phyloP scores from a whole-genome alignment of 2,797 vertebrate genomes.

The Salmo trutta region DNA sequence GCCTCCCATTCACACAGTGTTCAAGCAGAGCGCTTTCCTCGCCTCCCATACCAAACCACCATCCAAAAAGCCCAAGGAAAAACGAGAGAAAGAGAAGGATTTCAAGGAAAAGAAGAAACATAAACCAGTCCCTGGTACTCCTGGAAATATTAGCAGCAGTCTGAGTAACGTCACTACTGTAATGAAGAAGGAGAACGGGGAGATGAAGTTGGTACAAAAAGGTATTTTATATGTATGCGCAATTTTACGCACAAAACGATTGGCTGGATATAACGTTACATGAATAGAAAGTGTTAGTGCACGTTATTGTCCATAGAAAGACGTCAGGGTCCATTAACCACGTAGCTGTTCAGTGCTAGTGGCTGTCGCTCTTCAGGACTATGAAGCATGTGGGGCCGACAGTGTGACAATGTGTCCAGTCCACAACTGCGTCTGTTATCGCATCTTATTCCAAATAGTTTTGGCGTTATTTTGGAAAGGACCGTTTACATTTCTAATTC shows the following conservation, averaged over 20 bases:
- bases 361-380: background rate
- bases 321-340: conserved; percentile 19
- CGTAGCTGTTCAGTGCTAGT: conserved; percentile 23
- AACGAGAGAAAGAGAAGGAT: conserved; percentile 33
- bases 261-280: background rate
- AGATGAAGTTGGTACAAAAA: conserved; percentile 78
- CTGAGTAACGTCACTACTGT: conserved; percentile 54
- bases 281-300: conserved; percentile 41
- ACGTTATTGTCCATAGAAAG: background rate
- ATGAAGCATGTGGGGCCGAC: conserved; percentile 46
- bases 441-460: background rate
- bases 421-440: background rate
- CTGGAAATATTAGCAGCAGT: conserved; percentile 50
- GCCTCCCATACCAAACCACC: conserved; percentile 66
- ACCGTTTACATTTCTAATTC: background rate
- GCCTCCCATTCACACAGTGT: conserved; percentile 79
- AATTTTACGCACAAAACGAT: background rate
- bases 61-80: conserved; percentile 74
- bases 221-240: conserved; percentile 65
- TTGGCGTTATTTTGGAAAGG: background rate
- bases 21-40: conserved; percentile 79
- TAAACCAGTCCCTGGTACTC: conserved; percentile 65
- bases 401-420: conserved; percentile 7
- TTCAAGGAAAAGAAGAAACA: conserved; percentile 78
- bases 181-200: conserved; percentile 85